These are phyloP conservation scores for Abscondita cerata DNA, from an alignment of 2,888 invertebrate species.

Conservation along the genomic window DNA sequence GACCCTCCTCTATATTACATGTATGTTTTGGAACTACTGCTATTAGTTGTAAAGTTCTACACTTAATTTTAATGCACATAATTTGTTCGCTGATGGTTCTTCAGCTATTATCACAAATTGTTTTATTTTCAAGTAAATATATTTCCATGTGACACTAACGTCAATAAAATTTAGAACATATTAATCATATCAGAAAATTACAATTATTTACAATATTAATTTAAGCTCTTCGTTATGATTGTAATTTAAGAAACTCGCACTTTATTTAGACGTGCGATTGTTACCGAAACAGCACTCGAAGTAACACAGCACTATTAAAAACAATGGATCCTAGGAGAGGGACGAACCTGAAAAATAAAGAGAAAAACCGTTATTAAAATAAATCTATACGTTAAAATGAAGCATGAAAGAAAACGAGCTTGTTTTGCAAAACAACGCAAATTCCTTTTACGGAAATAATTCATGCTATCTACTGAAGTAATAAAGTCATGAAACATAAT, in stretches of 20 bases:
- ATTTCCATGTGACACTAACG: conserved; percentile 22
- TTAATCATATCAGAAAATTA: conserved; percentile 20
- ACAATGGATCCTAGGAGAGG: conserved; percentile 28
- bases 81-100: conserved; percentile 15
- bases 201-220: conserved; percentile 26
- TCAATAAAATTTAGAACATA: conserved; percentile 21
- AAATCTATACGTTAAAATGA: conserved; percentile 1
- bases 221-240: conserved; percentile 36
- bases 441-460: conserved; percentile 23
- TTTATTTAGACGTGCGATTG: conserved; percentile 35
- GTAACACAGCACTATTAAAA: conserved; percentile 36
- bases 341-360: conserved; percentile 37
- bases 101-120: conserved; percentile 22
- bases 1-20: conserved; percentile 25
- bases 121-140: conserved; percentile 19
- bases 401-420: neutral
- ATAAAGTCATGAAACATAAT: conserved; percentile 48
- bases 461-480: conserved; percentile 37
- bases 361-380: conserved; percentile 2
- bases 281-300: conserved; percentile 43
- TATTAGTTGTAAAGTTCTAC: conserved; percentile 21
- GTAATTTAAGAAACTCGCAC: conserved; percentile 34
- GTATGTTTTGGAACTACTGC: conserved; percentile 16
- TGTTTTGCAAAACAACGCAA: conserved; percentile 6
- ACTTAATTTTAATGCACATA: conserved; percentile 23